Percentiles rank a stretch among this genome's conserved stretches.
Evolutionary conservation across 2,797 vertebrate species (phyloP).

Genomic region (Amniataba percoides): DNA sequence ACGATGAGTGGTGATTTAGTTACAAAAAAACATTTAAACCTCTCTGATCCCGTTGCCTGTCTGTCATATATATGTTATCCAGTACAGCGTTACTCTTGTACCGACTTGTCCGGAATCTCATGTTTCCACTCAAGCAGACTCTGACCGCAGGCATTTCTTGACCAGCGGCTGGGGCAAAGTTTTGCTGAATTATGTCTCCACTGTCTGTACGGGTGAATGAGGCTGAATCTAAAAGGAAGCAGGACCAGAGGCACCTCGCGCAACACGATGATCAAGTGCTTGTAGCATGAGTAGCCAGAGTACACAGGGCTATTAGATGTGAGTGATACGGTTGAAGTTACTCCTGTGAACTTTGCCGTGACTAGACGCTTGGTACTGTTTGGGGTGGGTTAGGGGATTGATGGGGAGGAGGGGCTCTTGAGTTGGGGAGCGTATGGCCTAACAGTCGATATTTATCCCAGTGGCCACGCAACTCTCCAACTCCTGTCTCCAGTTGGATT

Average conservation of each 20-base stretch:
- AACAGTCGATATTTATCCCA: slow-evolving; percentile 74
- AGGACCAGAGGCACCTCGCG: slow-evolving; percentile 72
- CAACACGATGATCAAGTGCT: slow-evolving; percentile 76
- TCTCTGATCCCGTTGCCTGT: slow-evolving; percentile 52
- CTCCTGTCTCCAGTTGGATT: slow-evolving; percentile 74
- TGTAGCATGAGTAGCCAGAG: slow-evolving; percentile 71
- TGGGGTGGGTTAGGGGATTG: neutral
- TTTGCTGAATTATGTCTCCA: slow-evolving; percentile 65
- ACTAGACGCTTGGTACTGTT: slow-evolving; percentile 59
- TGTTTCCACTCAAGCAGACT: slow-evolving; percentile 63
- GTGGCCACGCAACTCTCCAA: slow-evolving; percentile 66
- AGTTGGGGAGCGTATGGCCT: slow-evolving; percentile 48
- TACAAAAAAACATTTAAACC: slow-evolving; percentile 40
- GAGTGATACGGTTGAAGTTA: slow-evolving; percentile 83
- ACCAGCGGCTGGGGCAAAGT: slow-evolving; percentile 66
- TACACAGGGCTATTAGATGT: slow-evolving; percentile 81
- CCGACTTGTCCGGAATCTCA: slow-evolving; percentile 71
- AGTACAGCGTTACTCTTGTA: slow-evolving; percentile 56
- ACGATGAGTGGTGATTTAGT: slow-evolving; percentile 31
- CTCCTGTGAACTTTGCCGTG: slow-evolving; percentile 76
- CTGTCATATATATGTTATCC: slow-evolving; percentile 28
- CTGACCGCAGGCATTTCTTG: slow-evolving; percentile 71
- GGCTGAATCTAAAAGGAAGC: slow-evolving; percentile 61
- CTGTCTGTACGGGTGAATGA: slow-evolving; percentile 68
- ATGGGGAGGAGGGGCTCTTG: slow-evolving; percentile 37